Percentiles rank a stretch among this genome's conserved stretches.
phyloP scores from a whole-genome alignment of 2,888 invertebrate species.

The Leptogaster cylindrica region DNA sequence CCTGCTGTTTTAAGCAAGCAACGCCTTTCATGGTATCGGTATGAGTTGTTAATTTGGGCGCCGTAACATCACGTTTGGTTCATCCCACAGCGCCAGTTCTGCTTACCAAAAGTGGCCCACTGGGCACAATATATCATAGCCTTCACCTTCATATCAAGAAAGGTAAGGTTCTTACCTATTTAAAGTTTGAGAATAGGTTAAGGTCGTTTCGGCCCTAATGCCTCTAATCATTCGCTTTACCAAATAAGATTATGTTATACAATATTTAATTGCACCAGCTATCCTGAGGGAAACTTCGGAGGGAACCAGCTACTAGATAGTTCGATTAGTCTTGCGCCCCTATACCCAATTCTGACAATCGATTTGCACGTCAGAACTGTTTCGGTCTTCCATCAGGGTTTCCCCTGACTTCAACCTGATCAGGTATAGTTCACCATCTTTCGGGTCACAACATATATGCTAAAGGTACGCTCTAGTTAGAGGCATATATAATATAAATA shows the following conservation, averaged over 20 bases:
- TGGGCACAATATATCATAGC: slow-evolving; percentile 67
- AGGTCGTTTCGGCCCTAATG: slow-evolving; percentile 55
- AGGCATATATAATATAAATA: slow-evolving; percentile 50
- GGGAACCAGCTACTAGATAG: slow-evolving; percentile 81
- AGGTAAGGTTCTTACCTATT: slow-evolving; percentile 74
- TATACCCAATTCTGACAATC: slow-evolving; percentile 77
- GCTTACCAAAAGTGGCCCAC: slow-evolving; percentile 62
- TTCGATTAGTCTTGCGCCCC: slow-evolving; percentile 75
- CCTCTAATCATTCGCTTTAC: slow-evolving; percentile 80
- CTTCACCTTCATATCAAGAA: slow-evolving; percentile 67
- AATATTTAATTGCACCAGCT: slow-evolving; percentile 65
- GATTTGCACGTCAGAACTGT: too few species aligned
- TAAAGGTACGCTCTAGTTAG: slow-evolving; percentile 49
- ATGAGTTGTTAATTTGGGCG: slow-evolving; percentile 67
- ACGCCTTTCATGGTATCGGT: slow-evolving; percentile 68
- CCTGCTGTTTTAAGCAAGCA: slow-evolving; percentile 72
- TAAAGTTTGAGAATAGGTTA: slow-evolving; percentile 77
- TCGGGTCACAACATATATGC: slow-evolving; percentile 76
- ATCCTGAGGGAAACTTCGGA: slow-evolving; percentile 79
- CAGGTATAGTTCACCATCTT: slow-evolving; percentile 77
- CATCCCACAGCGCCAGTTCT: slow-evolving; percentile 82
- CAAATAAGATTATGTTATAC: slow-evolving; percentile 66
- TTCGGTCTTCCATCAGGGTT: slow-evolving; percentile 70
- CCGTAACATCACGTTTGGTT: slow-evolving; percentile 69
- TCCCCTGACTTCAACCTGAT: slow-evolving; percentile 73